phyloP scores from a whole-genome alignment of 2,888 invertebrate genomes.

The Sialis lutaria region DNA sequence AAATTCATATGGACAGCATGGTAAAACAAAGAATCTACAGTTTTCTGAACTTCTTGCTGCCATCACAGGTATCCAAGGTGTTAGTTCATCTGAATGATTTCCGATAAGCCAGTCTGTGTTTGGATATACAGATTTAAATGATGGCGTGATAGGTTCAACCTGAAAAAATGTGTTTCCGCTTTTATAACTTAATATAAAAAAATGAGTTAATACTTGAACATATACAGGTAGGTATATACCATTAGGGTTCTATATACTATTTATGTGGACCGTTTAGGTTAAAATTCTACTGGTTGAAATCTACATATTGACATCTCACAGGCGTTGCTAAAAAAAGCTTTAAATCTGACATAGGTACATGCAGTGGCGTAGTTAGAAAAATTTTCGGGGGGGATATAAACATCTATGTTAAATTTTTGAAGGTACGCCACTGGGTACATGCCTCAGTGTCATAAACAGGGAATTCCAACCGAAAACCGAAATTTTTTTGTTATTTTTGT shows the following conservation, averaged over 20 bases:
- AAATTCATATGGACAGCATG: constrained; percentile 91
- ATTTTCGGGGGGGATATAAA: no score
- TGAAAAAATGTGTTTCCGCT: constrained; percentile 18
- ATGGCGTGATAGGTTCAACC: constrained; percentile 51
- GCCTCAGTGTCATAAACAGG: no score
- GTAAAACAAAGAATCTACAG: constrained; percentile 75
- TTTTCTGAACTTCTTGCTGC: constrained; percentile 58
- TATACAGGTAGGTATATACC: background rate
- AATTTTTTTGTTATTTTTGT: no score
- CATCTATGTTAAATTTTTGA: no score
- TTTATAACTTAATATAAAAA: background rate
- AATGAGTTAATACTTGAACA: background rate
- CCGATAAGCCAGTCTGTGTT: constrained; percentile 89
- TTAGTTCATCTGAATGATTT: constrained; percentile 98
- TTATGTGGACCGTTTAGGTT: background rate
- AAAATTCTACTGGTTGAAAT: no score
- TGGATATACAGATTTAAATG: constrained; percentile 44
- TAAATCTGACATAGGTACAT: no score
- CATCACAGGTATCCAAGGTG: constrained; percentile 94
- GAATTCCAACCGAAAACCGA: no score
- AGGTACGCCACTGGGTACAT: no score
- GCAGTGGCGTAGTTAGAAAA: no score
- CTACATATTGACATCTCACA: no score
- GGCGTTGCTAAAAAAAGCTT: no score
- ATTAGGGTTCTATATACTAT: background rate